Percentiles rank a stretch among this genome's conserved stretches.
These are phyloP conservation scores for Cheilosia vernalis DNA, from an alignment of 2,888 invertebrate genomes.

Conservation along the genomic window DNA sequence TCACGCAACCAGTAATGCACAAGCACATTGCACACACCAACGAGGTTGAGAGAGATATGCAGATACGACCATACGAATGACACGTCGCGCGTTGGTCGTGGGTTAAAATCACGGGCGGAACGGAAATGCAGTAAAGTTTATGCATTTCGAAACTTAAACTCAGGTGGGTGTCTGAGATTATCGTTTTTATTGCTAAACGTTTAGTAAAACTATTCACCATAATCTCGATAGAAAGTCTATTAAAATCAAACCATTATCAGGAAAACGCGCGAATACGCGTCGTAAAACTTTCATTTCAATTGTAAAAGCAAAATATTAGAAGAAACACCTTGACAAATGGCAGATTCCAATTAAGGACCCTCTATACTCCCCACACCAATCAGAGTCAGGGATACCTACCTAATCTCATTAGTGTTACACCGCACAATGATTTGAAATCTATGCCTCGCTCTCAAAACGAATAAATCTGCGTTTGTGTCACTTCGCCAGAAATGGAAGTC, in stretches of 20 bases:
- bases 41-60: background rate
- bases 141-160: conserved; percentile 56
- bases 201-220: conserved; percentile 27
- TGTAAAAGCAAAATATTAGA: background rate
- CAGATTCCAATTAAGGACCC: conserved; percentile 52
- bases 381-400: conserved; percentile 21
- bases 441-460: conserved; percentile 15
- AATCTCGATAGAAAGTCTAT: conserved; percentile 41
- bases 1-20: conserved; percentile 29
- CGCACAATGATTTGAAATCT: conserved; percentile 23
- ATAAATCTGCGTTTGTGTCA: conserved; percentile 55
- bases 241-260: background rate
- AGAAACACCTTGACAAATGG: conserved; percentile 26
- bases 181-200: background rate
- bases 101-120: conserved; percentile 62
- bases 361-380: background rate
- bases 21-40: background rate
- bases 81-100: conserved; percentile 5
- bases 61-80: conserved; percentile 12
- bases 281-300: background rate
- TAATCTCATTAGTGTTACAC: conserved; percentile 57
- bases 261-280: background rate
- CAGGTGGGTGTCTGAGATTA: conserved; percentile 41
- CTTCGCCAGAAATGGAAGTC: conserved; percentile 46
- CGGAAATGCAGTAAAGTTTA: conserved; percentile 60